Conservation (phyloP, 2,113 vertebrate genomes). For the Paradoxurus hermaphroditus region DNA sequence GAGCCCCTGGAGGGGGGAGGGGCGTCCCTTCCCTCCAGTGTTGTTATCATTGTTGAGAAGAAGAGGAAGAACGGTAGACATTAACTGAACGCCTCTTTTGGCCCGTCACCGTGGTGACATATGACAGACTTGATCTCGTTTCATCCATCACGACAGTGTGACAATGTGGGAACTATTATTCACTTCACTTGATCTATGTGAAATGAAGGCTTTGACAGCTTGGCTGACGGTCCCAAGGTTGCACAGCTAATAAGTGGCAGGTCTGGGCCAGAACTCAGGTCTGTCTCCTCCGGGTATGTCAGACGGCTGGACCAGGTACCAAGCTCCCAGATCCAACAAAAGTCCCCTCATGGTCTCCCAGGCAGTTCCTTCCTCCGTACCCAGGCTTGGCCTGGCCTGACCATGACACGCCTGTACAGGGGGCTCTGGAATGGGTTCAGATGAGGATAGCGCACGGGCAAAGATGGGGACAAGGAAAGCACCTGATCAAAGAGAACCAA, state of each 20-base stretch:
- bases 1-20: not conserved
- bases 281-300: not conserved
- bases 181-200: not conserved
- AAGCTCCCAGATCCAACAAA: not conserved
- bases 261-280: not conserved
- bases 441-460: not conserved
- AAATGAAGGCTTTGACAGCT: not conserved
- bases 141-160: not conserved
- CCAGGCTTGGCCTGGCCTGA: not conserved
- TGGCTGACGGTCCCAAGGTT: not conserved
- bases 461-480: not conserved
- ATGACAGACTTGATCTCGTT: not conserved
- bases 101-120: not conserved
- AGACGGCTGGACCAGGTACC: rapidly evolving
- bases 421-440: not conserved
- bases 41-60: not conserved
- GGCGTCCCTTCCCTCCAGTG: too few relatives aligned
- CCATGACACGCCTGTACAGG: not conserved
- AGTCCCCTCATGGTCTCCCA: too few relatives aligned
- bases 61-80: not conserved
- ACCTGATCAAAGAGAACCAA: not conserved
- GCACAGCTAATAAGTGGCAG: too few relatives aligned
- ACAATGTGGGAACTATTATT: not conserved
- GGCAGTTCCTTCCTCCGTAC: not conserved
- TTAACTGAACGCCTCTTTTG: not conserved